phyloP scores from a whole-genome alignment of 1,140 invertebrate genomes.

The Monochamus saltuarius region DNA sequence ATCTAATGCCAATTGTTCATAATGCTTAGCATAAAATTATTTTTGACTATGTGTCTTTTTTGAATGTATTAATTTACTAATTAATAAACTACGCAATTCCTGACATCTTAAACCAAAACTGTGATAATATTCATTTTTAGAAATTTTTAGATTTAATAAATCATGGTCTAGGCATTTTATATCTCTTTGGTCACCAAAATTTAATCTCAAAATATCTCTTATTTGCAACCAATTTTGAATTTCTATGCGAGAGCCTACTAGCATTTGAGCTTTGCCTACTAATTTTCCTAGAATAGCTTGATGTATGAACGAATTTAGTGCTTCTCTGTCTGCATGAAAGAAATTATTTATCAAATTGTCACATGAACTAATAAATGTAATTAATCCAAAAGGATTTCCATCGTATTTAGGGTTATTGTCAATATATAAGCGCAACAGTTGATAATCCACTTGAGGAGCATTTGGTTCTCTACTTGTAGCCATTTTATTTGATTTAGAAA shows the following conservation, averaged over 20 bases:
- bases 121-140: too few species aligned
- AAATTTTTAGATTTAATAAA: too few species aligned
- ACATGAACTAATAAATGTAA: slow-evolving; percentile 20
- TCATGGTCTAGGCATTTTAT: slow-evolving; percentile 13
- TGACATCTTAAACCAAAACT: slow-evolving; percentile 6
- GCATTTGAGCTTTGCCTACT: slow-evolving; percentile 15
- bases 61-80: slow-evolving; percentile 9
- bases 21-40: slow-evolving; percentile 5
- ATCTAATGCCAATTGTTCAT: too few species aligned
- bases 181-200: slow-evolving; percentile 27
- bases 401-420: slow-evolving; percentile 22
- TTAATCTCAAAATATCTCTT: slow-evolving; percentile 14
- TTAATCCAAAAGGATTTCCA: too few species aligned
- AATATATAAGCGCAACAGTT: slow-evolving; percentile 20
- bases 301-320: slow-evolving; percentile 13
- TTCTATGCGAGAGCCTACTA: slow-evolving; percentile 20
- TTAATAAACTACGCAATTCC: slow-evolving; percentile 10
- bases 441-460: slow-evolving; percentile 15
- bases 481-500: too few species aligned
- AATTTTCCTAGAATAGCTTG: slow-evolving; percentile 25
- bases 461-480: too few species aligned
- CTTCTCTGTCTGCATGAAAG: neutral
- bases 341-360: slow-evolving; percentile 18
- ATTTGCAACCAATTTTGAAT: slow-evolving; percentile 16
- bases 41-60: neutral